phyloP scores from a whole-genome alignment of 1,140 invertebrate species.

The Macrobrachium nipponense region DNA sequence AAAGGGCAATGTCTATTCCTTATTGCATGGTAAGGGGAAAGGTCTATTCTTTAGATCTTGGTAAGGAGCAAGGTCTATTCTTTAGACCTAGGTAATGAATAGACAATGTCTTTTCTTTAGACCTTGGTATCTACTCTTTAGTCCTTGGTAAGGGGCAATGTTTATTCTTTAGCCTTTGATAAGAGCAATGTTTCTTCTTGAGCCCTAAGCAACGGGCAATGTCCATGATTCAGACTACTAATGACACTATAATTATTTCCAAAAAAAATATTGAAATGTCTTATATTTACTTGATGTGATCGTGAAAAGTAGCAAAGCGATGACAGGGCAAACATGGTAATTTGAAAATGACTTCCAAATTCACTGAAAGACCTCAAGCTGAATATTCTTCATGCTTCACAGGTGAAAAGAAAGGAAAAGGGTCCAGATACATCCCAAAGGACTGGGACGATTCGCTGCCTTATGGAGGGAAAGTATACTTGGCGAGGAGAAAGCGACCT shows the following conservation, averaged over 20 bases:
- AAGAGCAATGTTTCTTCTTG: too few species aligned
- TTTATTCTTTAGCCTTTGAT: too few species aligned
- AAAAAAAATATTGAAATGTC: too few species aligned
- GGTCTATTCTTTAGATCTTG: neutral
- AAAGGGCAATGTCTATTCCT: neutral
- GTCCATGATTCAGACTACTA: too few species aligned
- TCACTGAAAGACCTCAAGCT: neutral
- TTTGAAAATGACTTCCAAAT: neutral
- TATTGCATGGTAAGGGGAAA: neutral
- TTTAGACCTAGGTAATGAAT: neutral
- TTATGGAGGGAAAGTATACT: constrained; percentile 71
- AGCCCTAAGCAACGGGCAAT: neutral
- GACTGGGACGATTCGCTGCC: constrained; percentile 69
- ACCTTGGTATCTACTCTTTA: neutral
- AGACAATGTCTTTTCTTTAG: neutral
- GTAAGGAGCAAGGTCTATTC: neutral
- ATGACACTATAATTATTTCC: neutral
- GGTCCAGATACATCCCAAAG: constrained; percentile 48
- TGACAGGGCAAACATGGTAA: too few species aligned
- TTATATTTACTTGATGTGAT: too few species aligned
- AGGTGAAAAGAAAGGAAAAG: neutral
- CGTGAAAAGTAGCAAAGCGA: too few species aligned
- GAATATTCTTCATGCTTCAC: neutral
- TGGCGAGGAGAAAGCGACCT: constrained; percentile 70
- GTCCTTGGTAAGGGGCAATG: neutral